Evolutionary conservation across 2,113 vertebrate genomes (phyloP), one percentile per base, ranked within the genome.

Genomic region (Dolichotis patagonum): DNA sequence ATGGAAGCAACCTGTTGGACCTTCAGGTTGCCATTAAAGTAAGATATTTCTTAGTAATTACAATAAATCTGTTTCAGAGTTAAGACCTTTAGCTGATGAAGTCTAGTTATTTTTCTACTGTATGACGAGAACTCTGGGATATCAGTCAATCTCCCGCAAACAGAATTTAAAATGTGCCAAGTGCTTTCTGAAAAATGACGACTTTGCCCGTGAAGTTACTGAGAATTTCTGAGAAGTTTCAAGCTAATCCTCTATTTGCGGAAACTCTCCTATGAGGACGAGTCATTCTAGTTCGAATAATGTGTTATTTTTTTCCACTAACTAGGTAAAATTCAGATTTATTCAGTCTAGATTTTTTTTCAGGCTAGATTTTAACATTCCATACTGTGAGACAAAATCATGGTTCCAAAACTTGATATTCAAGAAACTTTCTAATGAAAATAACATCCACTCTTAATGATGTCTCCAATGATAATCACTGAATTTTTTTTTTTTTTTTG

Each of bases 1-100:
- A 38, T 49, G 78, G 43, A 91, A 26, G 41, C n/a, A 85, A 49
- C 7, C 16, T 11, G 4, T n/a, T 78, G 26, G 8, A 69, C 77
- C 30, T 24, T 88, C 8, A 24, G 28, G 30, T 84, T 83, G 19
- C n/a, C 81, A 77, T 58, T 83, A 83, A 80, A 92, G 58, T 67
- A 58, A 58, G 14, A 41, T 82, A 85, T 85, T 89, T 88, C 32
- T 85, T 73, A 85, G 54, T 65, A 75, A 38, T 38, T 49, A 85
- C 11, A 93, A 67, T 89, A 94, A 97, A 91, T 95, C 56, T 65
- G 62, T 80, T 81, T 91, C 77, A 91, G 11, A 82, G 28, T 62
- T 94, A 73, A 85, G 49, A 91, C 11, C 85, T 24, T 28, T 82
- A 38, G 52, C n/a, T 91, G 43, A 52, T 91, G 60, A 83, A 85